A percentile compares a stretch with the other conserved stretches of the same genome.
phyloP scores from a whole-genome alignment of 2,797 vertebrate species.

The Platyrinchus mystaceus region DNA sequence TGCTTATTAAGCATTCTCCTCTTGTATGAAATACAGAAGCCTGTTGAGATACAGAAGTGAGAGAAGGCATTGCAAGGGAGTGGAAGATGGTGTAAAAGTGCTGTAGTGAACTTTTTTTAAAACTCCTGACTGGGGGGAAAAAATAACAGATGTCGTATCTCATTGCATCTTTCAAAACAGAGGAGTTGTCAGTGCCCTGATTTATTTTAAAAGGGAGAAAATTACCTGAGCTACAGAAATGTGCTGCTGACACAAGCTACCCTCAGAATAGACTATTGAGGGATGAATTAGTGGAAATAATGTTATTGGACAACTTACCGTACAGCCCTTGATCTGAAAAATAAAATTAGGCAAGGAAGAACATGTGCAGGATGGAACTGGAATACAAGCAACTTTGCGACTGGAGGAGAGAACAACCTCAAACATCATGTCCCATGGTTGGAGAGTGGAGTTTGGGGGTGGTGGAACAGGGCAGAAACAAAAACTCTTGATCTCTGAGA shows the following conservation, averaged over 20 bases:
- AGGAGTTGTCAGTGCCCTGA: neutral
- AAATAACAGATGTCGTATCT: neutral
- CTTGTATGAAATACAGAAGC: neutral
- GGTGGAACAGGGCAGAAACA: neutral
- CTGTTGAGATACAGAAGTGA: neutral
- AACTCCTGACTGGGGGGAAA: neutral
- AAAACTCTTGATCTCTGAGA: neutral
- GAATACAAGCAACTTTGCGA: neutral
- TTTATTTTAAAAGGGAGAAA: conserved; percentile 13
- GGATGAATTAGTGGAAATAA: conserved; percentile 1
- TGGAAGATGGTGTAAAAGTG: neutral
- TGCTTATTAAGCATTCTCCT: neutral
- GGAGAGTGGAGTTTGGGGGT: too few species aligned
- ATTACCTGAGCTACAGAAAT: neutral
- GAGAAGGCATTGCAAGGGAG: neutral
- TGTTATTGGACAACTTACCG: neutral
- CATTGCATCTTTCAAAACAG: neutral
- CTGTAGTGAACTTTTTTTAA: neutral
- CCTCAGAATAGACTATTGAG: neutral
- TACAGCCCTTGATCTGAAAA: neutral
- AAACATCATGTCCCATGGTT: neutral
- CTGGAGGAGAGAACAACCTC: neutral
- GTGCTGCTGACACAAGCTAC: neutral
- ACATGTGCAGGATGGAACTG: neutral
- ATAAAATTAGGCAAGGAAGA: neutral